Evolutionary conservation across 2,797 vertebrate genomes (phyloP).

Genomic region (Artibeus jamaicensis): DNA sequence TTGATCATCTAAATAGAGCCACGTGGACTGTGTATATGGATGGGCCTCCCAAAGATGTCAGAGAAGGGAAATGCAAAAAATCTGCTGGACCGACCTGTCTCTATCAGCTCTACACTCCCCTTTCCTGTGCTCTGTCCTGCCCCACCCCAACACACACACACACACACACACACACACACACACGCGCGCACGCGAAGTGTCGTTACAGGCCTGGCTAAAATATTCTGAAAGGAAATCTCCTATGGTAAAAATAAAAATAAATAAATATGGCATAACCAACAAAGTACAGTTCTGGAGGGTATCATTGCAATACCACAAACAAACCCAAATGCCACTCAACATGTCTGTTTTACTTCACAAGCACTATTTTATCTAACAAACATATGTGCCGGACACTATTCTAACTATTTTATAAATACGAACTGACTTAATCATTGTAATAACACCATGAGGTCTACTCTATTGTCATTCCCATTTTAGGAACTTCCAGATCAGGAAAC

Average conservation of each 20-base stretch:
- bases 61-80: background rate
- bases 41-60: background rate
- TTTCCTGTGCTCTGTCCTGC: background rate
- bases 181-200: background rate
- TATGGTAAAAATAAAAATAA: background rate
- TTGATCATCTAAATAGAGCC: background rate
- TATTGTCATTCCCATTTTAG: background rate
- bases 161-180: background rate
- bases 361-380: background rate
- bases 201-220: background rate
- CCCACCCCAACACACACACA: too few species aligned
- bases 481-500: background rate
- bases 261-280: background rate
- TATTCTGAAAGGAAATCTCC: background rate
- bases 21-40: background rate
- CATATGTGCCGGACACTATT: background rate
- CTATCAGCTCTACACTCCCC: background rate
- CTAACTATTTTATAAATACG: background rate
- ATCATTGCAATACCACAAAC: background rate
- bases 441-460: background rate
- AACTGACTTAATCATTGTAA: background rate
- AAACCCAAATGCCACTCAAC: background rate
- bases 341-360: background rate
- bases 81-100: background rate
- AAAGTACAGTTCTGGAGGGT: background rate